Evolutionary conservation across 2,888 invertebrate genomes (phyloP).

Genomic region (Ectropis crepuscularia): DNA sequence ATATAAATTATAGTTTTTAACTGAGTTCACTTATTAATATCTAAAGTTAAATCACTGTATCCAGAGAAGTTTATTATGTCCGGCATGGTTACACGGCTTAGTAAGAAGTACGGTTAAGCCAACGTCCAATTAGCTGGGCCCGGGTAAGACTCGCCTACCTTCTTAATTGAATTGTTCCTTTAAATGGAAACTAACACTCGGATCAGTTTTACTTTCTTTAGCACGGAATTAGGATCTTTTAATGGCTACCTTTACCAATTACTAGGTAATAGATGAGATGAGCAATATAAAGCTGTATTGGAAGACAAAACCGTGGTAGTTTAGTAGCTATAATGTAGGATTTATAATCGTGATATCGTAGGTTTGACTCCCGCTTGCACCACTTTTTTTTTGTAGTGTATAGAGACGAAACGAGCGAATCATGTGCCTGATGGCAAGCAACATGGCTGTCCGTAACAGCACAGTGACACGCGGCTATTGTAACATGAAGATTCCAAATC

Average conservation of each 20-base stretch:
- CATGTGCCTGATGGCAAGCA: too few species aligned
- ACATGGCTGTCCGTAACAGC: too few species aligned
- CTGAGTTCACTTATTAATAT: too few species aligned
- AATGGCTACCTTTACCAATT: neutral
- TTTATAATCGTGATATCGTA: too few species aligned
- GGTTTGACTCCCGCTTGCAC: too few species aligned
- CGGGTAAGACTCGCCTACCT: slow-evolving; percentile 38
- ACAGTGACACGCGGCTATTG: too few species aligned
- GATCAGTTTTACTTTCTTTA: slow-evolving; percentile 18
- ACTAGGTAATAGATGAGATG: neutral
- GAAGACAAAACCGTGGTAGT: too few species aligned
- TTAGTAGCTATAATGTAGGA: too few species aligned
- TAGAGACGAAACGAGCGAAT: too few species aligned
- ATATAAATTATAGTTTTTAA: neutral
- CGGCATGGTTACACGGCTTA: slow-evolving; percentile 30
- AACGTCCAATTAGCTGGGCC: slow-evolving; percentile 39
- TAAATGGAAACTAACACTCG: slow-evolving; percentile 32
- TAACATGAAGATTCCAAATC: too few species aligned
- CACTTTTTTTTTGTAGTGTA: too few species aligned
- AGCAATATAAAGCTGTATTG: neutral
- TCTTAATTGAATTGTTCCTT: slow-evolving; percentile 43
- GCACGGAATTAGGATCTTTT: neutral
- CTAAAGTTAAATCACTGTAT: slow-evolving; percentile 6
- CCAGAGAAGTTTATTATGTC: slow-evolving; percentile 7
- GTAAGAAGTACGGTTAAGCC: slow-evolving; percentile 39